phyloP scores from a whole-genome alignment of 2,113 vertebrate genomes.

The Nestor notabilis region DNA sequence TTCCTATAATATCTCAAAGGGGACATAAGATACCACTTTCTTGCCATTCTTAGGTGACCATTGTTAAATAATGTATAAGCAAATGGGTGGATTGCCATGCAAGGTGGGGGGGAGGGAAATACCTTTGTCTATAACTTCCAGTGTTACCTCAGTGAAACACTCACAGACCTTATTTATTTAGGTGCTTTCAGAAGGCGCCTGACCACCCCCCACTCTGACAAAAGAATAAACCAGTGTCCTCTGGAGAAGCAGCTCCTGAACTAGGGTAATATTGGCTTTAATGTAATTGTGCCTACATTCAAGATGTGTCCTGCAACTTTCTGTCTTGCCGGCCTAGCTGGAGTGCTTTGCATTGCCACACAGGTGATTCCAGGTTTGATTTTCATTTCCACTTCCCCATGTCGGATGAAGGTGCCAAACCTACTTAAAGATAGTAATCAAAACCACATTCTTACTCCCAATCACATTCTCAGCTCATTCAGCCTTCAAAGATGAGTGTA shows the following conservation, averaged over 20 bases:
- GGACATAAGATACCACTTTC: conserved; percentile 44
- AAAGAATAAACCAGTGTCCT: neutral
- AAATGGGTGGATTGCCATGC: conserved; percentile 28
- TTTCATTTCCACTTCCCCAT: neutral
- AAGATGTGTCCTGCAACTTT: neutral
- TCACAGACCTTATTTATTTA: neutral
- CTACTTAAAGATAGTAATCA: neutral
- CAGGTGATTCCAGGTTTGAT: neutral
- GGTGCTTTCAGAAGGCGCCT: conserved; percentile 24
- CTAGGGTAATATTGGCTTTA: fast-evolving
- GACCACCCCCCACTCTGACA: neutral
- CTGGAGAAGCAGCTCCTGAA: neutral
- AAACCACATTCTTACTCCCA: neutral
- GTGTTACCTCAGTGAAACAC: conserved; percentile 46
- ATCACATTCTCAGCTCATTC: neutral
- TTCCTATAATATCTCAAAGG: conserved; percentile 55
- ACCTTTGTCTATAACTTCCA: conserved; percentile 52
- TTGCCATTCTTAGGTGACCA: conserved; percentile 68
- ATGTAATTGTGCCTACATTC: neutral
- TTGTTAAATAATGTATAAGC: conserved; percentile 71
- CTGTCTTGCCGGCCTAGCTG: neutral
- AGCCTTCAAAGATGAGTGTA: neutral
- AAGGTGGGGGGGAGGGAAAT: neutral
- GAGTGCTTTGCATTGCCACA: neutral
- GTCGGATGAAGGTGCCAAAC: neutral